A percentile compares a stretch with the other conserved stretches of the same genome.
phyloP scores from a whole-genome alignment of 2,113 vertebrate genomes.

The Nycticorax nycticorax region DNA sequence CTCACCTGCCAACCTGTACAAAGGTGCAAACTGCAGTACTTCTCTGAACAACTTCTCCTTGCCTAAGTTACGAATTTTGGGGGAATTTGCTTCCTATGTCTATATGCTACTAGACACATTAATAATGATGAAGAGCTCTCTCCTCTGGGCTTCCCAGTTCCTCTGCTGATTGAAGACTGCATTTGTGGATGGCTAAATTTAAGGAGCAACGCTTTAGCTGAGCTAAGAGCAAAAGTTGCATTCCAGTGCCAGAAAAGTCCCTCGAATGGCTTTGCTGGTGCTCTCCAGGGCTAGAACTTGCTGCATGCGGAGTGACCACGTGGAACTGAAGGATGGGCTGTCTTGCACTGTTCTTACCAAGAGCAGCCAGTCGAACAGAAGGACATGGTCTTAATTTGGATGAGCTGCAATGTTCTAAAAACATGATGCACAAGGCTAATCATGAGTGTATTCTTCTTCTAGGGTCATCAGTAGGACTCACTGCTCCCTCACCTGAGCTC shows the following conservation, averaged over 20 bases:
- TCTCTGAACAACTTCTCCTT: neutral
- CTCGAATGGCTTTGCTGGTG: neutral
- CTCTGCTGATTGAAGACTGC: neutral
- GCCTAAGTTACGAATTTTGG: neutral
- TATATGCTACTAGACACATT: neutral
- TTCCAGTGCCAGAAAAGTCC: neutral
- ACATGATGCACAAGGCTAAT: neutral
- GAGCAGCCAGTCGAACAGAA: neutral
- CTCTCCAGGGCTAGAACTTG: neutral
- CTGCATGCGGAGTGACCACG: rapidly evolving
- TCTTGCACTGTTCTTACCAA: neutral
- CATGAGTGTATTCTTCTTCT: neutral
- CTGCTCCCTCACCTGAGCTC: neutral
- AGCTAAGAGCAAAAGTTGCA: neutral
- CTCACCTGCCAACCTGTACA: neutral
- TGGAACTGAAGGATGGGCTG: neutral
- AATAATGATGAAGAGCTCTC: neutral
- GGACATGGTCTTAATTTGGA: neutral
- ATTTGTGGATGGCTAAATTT: neutral
- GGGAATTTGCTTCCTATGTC: neutral
- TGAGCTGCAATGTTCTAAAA: neutral
- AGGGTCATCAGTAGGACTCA: neutral
- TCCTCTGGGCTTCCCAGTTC: neutral
- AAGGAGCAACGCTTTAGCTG: neutral
- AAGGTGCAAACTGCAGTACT: neutral